Conservation (phyloP, 2,113 vertebrate species). For the Chascanopsetta lugubris region DNA sequence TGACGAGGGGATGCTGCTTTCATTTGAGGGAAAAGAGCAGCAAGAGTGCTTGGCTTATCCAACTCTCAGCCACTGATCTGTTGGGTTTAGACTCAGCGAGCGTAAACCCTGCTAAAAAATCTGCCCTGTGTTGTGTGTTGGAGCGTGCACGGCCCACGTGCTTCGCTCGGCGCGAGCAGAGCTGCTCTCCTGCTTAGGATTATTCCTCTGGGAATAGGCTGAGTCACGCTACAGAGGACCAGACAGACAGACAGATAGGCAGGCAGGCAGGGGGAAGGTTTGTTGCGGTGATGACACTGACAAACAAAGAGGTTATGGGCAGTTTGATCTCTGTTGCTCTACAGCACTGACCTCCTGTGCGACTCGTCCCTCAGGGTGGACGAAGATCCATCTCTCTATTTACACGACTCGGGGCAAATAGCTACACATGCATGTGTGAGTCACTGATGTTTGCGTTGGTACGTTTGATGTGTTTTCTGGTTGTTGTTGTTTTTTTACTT, state of each 20-base stretch:
- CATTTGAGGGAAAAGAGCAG: background rate
- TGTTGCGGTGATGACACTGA: constrained; percentile 24
- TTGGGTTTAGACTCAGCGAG: constrained; percentile 45
- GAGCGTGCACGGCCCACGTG: constrained; percentile 65
- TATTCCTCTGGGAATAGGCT: constrained; percentile 72
- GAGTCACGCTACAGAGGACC: constrained; percentile 69
- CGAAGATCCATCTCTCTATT: constrained; percentile 7
- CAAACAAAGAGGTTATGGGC: constrained; percentile 18
- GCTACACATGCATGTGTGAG: constrained; percentile 14
- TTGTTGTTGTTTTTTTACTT: no score
- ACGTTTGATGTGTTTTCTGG: background rate
- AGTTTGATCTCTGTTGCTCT: constrained; percentile 13
- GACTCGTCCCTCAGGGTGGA: background rate
- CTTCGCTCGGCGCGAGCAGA: constrained; percentile 46
- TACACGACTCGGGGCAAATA: background rate
- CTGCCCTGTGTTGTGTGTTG: constrained; percentile 53
- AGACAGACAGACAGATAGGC: constrained; percentile 31
- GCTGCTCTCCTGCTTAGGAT: constrained; percentile 65
- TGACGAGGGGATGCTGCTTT: background rate
- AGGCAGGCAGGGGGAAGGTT: background rate
- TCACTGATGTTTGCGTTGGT: background rate
- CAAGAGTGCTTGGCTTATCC: constrained; percentile 33
- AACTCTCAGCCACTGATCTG: constrained; percentile 51
- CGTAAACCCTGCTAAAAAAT: constrained; percentile 70
- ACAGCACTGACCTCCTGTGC: constrained; percentile 10